phyloP scores from a whole-genome alignment of 2,797 vertebrate species.

The Lophura swinhoii region DNA sequence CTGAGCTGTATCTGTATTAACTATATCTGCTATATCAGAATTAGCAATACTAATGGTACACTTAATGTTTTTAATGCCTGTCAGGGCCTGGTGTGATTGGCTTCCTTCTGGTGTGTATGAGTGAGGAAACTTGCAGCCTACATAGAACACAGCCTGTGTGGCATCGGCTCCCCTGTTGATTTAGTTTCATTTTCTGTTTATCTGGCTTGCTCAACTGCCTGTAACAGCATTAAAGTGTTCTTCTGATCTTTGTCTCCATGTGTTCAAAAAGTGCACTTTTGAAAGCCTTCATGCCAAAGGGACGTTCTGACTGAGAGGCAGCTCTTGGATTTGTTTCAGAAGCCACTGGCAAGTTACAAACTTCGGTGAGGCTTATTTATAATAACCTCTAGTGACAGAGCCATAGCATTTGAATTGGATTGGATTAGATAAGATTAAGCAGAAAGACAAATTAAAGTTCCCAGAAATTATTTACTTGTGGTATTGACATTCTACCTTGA shows the following conservation, averaged over 20 bases:
- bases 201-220: conserved; percentile 73
- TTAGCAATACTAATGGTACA: conserved; percentile 1
- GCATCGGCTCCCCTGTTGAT: conserved; percentile 73
- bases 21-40: neutral
- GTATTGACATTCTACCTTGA: neutral
- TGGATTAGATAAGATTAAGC: neutral
- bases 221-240: conserved; percentile 69
- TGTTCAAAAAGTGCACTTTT: conserved; percentile 45
- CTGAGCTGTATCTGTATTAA: neutral
- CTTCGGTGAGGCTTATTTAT: neutral
- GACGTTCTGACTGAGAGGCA: conserved; percentile 47
- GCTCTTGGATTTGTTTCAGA: conserved; percentile 27
- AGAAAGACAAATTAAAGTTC: neutral
- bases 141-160: conserved; percentile 38
- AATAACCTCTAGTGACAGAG: neutral
- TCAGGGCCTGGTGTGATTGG: neutral
- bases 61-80: conserved; percentile 25
- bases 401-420: neutral
- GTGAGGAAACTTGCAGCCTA: conserved; percentile 1
- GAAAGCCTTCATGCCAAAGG: conserved; percentile 52
- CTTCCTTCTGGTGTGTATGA: neutral
- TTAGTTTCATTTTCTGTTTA: conserved; percentile 80
- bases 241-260: conserved; percentile 74
- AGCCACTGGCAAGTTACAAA: conserved; percentile 13
- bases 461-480: neutral